phyloP scores from a whole-genome alignment of 1,140 invertebrate species.

The Chrysoperla carnea region DNA sequence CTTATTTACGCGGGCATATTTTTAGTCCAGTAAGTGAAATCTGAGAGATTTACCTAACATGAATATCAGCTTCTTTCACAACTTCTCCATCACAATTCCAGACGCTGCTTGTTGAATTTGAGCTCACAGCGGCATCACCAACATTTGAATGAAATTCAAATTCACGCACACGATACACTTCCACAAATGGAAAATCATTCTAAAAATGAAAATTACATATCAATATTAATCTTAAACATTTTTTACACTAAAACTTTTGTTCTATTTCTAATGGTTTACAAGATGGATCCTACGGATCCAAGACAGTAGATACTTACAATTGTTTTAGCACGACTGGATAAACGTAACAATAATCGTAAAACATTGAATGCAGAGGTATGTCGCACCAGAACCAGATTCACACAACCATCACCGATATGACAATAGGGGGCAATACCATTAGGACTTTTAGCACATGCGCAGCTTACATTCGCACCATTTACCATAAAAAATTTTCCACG shows the following conservation, averaged over 20 bases:
- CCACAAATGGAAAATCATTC: slow-evolving; percentile 62
- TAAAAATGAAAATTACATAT: slow-evolving; percentile 16
- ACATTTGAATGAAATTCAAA: slow-evolving; percentile 37
- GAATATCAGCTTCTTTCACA: slow-evolving; percentile 43
- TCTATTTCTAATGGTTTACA: no score
- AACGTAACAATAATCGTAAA: slow-evolving; percentile 44
- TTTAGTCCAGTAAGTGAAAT: background rate
- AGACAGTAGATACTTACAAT: slow-evolving; percentile 38
- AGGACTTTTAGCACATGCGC: slow-evolving; percentile 52
- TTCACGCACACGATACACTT: slow-evolving; percentile 55
- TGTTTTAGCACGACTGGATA: slow-evolving; percentile 35
- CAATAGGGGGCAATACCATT: slow-evolving; percentile 61
- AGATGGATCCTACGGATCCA: no score
- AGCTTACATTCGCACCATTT: slow-evolving; percentile 62
- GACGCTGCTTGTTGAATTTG: slow-evolving; percentile 28
- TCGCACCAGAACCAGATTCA: slow-evolving; percentile 59
- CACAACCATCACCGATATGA: slow-evolving; percentile 66
- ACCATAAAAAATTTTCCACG: slow-evolving; percentile 62
- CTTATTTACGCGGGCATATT: background rate
- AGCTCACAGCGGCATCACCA: slow-evolving; percentile 16
- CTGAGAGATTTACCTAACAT: slow-evolving; percentile 37
- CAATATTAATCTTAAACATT: background rate
- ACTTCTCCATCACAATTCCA: slow-evolving; percentile 84
- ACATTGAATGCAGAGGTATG: slow-evolving; percentile 59
- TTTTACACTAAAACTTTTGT: background rate